These are phyloP conservation scores for Papilio machaon DNA, from an alignment of 1,140 invertebrate genomes.

Conservation along the genomic window DNA sequence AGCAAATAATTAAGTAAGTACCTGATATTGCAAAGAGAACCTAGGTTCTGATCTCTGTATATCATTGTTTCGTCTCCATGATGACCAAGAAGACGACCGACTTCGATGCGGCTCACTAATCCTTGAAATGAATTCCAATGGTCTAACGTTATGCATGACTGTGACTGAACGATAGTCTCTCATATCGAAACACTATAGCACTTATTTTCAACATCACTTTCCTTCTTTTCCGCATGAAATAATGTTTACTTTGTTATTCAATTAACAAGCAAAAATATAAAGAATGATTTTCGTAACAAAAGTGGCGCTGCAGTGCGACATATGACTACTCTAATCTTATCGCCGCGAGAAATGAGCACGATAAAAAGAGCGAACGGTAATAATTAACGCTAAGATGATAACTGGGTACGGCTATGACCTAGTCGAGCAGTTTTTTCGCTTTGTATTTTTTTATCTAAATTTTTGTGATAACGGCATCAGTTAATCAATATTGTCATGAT, in stretches of 20 bases:
- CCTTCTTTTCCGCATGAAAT: conserved; percentile 41
- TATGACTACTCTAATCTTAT: conserved; percentile 79
- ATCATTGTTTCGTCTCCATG: conserved; percentile 57
- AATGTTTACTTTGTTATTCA: conserved; percentile 26
- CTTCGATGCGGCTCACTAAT: conserved; percentile 56
- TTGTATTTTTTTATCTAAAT: conserved; percentile 52
- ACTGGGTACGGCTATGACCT: conserved; percentile 58
- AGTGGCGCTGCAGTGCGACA: conserved; percentile 60
- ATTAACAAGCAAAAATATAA: conserved; percentile 41
- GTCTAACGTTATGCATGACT: conserved; percentile 66
- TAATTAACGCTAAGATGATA: conserved; percentile 74
- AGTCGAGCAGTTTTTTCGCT: conserved; percentile 55
- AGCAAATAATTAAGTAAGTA: conserved; percentile 41
- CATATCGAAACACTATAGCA: conserved; percentile 58
- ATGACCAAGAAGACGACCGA: conserved; percentile 67
- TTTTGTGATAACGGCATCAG: conserved; percentile 67
- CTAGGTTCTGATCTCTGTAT: conserved; percentile 61
- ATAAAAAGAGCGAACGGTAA: conserved; percentile 69
- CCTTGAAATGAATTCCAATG: conserved; percentile 51
- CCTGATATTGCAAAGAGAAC: conserved; percentile 72
- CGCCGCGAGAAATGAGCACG: conserved; percentile 64
- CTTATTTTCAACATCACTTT: conserved; percentile 65
- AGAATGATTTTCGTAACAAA: conserved; percentile 47
- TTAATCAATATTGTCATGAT: conserved; percentile 43
- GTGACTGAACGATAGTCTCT: conserved; percentile 59